Conservation (phyloP, 2,888 invertebrate genomes). For the Tipula unca region DNA sequence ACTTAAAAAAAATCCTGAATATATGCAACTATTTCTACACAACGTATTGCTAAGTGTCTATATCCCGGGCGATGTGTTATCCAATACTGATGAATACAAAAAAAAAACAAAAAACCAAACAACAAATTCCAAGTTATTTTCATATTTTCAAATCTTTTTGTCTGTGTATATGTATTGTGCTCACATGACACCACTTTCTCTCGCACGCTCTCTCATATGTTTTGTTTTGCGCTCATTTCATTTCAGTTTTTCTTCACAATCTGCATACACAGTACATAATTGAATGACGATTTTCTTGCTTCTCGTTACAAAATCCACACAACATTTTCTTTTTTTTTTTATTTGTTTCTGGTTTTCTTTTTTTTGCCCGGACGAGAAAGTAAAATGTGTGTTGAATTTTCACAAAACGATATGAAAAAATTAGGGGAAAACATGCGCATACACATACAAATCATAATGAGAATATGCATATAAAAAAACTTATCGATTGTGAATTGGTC, state of each 20-base stretch:
- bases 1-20: neutral
- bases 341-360: neutral
- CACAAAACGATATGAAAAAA: neutral
- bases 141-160: neutral
- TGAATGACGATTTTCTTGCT: neutral
- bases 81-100: neutral
- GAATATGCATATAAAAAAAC: neutral
- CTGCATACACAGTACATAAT: neutral
- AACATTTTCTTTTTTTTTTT: no score
- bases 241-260: neutral
- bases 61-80: conserved; percentile 15
- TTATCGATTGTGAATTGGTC: neutral
- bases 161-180: no score
- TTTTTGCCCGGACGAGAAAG: conserved; percentile 8
- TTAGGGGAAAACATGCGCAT: neutral
- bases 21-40: neutral
- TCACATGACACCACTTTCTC: no score
- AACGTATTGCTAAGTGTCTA: neutral
- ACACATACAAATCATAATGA: neutral
- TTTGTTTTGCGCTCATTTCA: neutral
- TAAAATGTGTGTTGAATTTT: neutral
- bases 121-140: no score
- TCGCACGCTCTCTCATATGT: neutral
- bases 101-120: no score
- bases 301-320: no score